These are phyloP conservation scores for Ornithorhynchus anatinus DNA, from an alignment of 2,113 vertebrate species.

Conservation along the genomic window DNA sequence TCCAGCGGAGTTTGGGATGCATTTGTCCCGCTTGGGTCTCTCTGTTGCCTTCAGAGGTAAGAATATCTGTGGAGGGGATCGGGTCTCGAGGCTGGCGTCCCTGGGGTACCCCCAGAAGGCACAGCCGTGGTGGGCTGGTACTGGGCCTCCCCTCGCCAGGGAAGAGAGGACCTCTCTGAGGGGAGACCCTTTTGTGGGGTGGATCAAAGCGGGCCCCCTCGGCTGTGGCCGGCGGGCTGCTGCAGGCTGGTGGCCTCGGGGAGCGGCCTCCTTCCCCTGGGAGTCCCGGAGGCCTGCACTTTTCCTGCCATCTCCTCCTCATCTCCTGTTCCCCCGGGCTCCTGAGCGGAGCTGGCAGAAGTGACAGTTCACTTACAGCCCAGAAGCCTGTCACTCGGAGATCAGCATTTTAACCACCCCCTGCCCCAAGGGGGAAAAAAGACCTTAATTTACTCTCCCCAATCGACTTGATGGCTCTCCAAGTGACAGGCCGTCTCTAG, in stretches of 20 bases:
- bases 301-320: conserved; percentile 21
- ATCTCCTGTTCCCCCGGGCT: too few species aligned
- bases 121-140: too few species aligned
- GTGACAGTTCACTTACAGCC: conserved; percentile 43
- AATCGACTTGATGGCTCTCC: conserved; percentile 51
- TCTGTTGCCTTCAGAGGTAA: conserved; percentile 48
- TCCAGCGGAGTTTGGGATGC: conserved; percentile 72
- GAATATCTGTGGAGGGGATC: too few species aligned
- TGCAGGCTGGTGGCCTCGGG: conserved; percentile 32
- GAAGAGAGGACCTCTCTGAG: too few species aligned
- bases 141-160: too few species aligned
- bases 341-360: conserved; percentile 6
- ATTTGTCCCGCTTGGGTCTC: conserved; percentile 57
- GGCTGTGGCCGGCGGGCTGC: conserved; percentile 5
- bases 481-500: background rate
- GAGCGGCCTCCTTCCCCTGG: conserved; percentile 45
- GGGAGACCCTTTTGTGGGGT: too few species aligned
- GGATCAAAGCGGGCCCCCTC: conserved; percentile 23
- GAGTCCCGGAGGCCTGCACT: background rate
- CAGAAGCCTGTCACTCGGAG: conserved; percentile 53
- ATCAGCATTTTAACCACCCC: conserved; percentile 32
- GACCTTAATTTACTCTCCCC: conserved; percentile 44
- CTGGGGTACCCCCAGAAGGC: too few species aligned
- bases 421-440: too few species aligned
- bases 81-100: too few species aligned